Conservation (phyloP, 2,113 vertebrate species). For the Caranx ignobilis region DNA sequence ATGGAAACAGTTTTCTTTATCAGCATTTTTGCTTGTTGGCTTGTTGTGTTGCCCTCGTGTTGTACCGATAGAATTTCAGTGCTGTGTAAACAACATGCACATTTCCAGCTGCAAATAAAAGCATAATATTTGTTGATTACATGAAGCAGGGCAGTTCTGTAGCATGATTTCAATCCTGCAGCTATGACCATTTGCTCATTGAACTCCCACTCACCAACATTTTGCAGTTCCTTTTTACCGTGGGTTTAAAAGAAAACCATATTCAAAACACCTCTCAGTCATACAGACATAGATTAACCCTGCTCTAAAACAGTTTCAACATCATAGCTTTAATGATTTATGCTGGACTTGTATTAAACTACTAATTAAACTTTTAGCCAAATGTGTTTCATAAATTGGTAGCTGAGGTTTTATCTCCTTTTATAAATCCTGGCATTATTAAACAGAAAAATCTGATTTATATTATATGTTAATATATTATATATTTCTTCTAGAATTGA, state of each 20-base stretch:
- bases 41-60: constrained; percentile 17
- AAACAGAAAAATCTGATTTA: neutral
- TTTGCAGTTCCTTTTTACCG: constrained; percentile 1
- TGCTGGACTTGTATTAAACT: no score
- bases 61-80: neutral
- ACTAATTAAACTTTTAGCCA: no score
- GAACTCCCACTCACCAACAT: constrained; percentile 28
- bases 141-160: constrained; percentile 37
- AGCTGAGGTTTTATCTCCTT: no score
- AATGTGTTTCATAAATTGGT: no score
- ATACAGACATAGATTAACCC: neutral
- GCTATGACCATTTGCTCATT: constrained; percentile 39
- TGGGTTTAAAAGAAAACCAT: constrained; percentile 6
- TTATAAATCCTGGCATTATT: neutral
- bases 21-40: neutral
- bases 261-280: neutral
- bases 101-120: constrained; percentile 19
- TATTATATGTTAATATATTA: neutral
- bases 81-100: constrained; percentile 17
- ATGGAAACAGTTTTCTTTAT: neutral
- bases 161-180: constrained; percentile 35
- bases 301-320: neutral
- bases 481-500: neutral
- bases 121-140: constrained; percentile 39
- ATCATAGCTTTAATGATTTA: neutral